Percentiles rank a stretch among this genome's conserved stretches.
These are phyloP conservation scores for Nomia melanderi DNA, from an alignment of 1,140 invertebrate species.

Conservation along the genomic window DNA sequence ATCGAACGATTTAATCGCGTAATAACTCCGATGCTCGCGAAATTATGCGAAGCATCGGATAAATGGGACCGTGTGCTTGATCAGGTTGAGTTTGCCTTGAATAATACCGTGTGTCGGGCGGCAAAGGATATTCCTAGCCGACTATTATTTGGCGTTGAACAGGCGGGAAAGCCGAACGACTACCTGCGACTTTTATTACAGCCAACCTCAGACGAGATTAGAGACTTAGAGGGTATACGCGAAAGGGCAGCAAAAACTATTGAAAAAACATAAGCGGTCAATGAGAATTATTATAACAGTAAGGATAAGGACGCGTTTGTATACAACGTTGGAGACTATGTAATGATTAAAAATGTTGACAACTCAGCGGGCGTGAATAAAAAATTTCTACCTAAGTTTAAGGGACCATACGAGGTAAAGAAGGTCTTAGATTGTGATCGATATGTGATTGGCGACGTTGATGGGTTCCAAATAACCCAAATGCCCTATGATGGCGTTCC, in stretches of 20 bases:
- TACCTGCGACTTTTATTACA: neutral
- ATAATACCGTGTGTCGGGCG: neutral
- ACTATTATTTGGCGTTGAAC: neutral
- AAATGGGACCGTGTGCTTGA: neutral
- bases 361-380: neutral
- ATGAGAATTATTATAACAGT: neutral
- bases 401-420: conserved; percentile 14
- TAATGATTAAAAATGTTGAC: neutral
- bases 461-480: too few species aligned
- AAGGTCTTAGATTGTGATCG: too few species aligned
- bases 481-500: too few species aligned
- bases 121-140: neutral
- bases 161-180: neutral
- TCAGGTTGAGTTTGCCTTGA: neutral
- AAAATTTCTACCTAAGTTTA: conserved; percentile 17
- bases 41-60: neutral
- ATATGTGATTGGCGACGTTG: too few species aligned
- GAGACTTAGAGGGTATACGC: neutral
- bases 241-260: neutral
- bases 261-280: neutral
- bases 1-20: conserved; percentile 8
- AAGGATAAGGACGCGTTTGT: neutral
- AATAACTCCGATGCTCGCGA: conserved; percentile 4
- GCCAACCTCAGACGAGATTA: neutral
- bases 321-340: neutral